Conservation (phyloP, 2,797 vertebrate genomes). For the Macroramphosus scolopax region DNA sequence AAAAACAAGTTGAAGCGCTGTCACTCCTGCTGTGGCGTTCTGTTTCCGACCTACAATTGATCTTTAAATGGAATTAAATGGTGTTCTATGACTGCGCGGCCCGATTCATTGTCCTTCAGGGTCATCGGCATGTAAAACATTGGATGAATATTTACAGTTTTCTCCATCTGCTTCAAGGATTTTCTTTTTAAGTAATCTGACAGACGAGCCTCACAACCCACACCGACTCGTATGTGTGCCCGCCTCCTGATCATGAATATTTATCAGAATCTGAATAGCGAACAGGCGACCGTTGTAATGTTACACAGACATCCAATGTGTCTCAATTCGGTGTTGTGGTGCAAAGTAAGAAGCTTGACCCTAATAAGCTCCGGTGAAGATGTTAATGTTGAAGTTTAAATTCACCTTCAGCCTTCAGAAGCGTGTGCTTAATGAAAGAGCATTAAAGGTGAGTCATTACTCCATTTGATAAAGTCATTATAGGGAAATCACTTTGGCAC, state of each 20-base stretch:
- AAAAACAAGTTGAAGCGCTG: too few relatives aligned
- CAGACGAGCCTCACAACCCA: conserved; percentile 18
- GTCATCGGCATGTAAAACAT: conserved; percentile 14
- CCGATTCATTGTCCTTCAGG: conserved; percentile 5
- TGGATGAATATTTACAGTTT: conserved; percentile 26
- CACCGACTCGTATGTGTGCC: conserved; percentile 24
- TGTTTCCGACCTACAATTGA: too few relatives aligned
- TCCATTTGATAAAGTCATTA: too few relatives aligned
- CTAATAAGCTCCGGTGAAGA: conserved; percentile 33
- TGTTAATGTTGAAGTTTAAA: conserved; percentile 34
- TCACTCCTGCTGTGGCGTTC: too few relatives aligned
- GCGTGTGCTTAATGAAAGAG: conserved; percentile 3
- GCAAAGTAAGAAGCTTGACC: conserved; percentile 44
- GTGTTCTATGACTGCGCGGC: neutral
- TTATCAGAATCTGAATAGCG: conserved; percentile 25
- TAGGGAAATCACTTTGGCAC: too few relatives aligned
- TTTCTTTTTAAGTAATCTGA: conserved; percentile 20
- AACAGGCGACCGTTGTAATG: conserved; percentile 29
- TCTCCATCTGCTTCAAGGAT: conserved; percentile 13
- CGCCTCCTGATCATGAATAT: conserved; percentile 43
- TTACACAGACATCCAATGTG: conserved; percentile 23
- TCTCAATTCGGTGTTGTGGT: conserved; percentile 23
- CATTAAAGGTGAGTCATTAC: neutral
- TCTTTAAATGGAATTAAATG: neutral
- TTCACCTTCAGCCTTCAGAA: conserved; percentile 17